These are phyloP conservation scores for Malthinus seriepunctatus DNA, from an alignment of 2,888 invertebrate genomes.

Conservation along the genomic window DNA sequence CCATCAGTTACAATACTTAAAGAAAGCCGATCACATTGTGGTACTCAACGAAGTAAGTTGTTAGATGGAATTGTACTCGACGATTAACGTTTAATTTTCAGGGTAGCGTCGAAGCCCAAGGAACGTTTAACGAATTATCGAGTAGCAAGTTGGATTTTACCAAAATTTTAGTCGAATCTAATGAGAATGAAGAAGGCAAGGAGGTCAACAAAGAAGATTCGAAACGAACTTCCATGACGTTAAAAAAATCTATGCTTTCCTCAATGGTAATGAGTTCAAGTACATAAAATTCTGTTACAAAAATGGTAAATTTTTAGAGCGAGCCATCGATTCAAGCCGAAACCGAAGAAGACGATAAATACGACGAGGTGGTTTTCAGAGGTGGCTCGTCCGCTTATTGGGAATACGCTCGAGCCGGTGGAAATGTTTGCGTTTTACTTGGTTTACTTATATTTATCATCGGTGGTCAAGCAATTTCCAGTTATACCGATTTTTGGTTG, in stretches of 20 bases:
- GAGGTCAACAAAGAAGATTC: background rate
- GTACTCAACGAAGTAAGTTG: conserved; percentile 53
- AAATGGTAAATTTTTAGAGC: background rate
- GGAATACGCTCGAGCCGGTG: conserved; percentile 32
- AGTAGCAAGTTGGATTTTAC: conserved; percentile 64
- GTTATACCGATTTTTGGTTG: conserved; percentile 33
- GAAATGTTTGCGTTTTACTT: conserved; percentile 27
- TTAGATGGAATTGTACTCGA: background rate
- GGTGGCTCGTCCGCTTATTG: conserved; percentile 21
- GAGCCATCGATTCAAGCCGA: background rate
- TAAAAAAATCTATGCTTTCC: background rate
- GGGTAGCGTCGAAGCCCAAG: conserved; percentile 63
- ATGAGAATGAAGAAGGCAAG: conserved; percentile 32
- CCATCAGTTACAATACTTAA: conserved; percentile 70
- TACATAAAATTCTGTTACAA: background rate
- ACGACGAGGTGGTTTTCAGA: conserved; percentile 21
- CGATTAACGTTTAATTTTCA: conserved; percentile 37
- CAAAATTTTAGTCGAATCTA: conserved; percentile 48
- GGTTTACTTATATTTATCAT: conserved; percentile 19
- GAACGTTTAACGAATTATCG: conserved; percentile 62
- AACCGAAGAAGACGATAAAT: background rate
- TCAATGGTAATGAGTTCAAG: background rate
- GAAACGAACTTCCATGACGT: no score
- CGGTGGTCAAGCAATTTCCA: conserved; percentile 28
- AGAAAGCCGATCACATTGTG: conserved; percentile 59